Evolutionary conservation across 2,797 vertebrate genomes (phyloP).

Genomic region (Neomorphus geoffroyi): DNA sequence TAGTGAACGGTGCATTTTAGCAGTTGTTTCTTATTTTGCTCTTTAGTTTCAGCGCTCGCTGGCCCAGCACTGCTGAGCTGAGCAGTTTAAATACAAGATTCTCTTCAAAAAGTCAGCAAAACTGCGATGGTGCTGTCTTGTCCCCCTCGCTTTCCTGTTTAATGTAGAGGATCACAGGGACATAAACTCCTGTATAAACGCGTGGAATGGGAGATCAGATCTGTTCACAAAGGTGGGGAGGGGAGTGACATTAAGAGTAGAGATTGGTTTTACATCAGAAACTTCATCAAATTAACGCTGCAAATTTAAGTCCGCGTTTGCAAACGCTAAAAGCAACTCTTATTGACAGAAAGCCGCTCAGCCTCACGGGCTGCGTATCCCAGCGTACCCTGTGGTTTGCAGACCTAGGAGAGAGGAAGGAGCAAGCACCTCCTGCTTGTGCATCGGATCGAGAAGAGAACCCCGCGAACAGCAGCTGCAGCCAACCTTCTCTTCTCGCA

Average conservation of each 20-base stretch:
- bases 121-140: neutral
- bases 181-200: fast-evolving
- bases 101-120: neutral
- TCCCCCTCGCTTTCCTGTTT: neutral
- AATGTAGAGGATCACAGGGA: neutral
- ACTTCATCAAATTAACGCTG: neutral
- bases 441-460: neutral
- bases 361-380: fast-evolving
- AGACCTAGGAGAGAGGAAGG: neutral
- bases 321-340: neutral
- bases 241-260: too few relatives aligned
- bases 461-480: neutral
- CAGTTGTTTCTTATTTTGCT: neutral
- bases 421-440: neutral
- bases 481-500: neutral
- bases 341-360: neutral
- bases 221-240: neutral
- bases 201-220: fast-evolving
- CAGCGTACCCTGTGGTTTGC: fast-evolving
- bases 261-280: neutral
- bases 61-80: fast-evolving
- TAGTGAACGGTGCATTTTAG: neutral
- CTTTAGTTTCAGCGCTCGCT: neutral
- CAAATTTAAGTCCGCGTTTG: fast-evolving
- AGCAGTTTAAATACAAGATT: neutral